Conservation (phyloP, 2,888 invertebrate genomes). For the Drosophila emarginata region DNA sequence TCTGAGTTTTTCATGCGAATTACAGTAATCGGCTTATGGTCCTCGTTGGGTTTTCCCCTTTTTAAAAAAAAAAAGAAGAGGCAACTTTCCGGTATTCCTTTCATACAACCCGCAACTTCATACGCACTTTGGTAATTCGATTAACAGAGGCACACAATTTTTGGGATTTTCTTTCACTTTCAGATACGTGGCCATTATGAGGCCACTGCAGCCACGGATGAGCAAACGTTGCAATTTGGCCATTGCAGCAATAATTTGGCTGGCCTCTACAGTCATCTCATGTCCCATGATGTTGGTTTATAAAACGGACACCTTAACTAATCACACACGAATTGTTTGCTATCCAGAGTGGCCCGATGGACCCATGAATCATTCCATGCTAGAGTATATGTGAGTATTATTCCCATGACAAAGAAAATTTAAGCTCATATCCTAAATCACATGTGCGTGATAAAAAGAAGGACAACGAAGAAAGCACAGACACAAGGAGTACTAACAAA, state of each 20-base stretch:
- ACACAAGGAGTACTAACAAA: not conserved
- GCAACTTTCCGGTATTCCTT: not conserved
- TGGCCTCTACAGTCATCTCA: slow-evolving; percentile 89
- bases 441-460: not conserved
- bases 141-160: slow-evolving; percentile 26
- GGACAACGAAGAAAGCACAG: not conserved
- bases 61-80: not conserved
- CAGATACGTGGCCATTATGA: slow-evolving; percentile 98
- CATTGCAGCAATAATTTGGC: slow-evolving; percentile 93
- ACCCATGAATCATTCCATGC: slow-evolving; percentile 86
- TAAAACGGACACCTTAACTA: slow-evolving; percentile 86
- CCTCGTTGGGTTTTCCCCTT: not conserved
- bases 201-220: slow-evolving; percentile 94
- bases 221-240: slow-evolving; percentile 92
- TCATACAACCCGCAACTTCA: not conserved
- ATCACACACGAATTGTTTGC: slow-evolving; percentile 88
- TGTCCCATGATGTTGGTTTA: slow-evolving; percentile 93
- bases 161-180: slow-evolving; percentile 46
- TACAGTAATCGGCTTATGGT: slow-evolving; percentile 12
- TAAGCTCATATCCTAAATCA: slow-evolving; percentile 1
- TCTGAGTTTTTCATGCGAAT: slow-evolving; percentile 1
- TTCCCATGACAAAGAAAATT: not conserved
- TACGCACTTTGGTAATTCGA: slow-evolving; percentile 10
- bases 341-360: slow-evolving; percentile 94
- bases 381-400: slow-evolving; percentile 89